Evolutionary conservation across 2,113 vertebrate species (phyloP).

Genomic region (Cyphomyrus discorhynchus): DNA sequence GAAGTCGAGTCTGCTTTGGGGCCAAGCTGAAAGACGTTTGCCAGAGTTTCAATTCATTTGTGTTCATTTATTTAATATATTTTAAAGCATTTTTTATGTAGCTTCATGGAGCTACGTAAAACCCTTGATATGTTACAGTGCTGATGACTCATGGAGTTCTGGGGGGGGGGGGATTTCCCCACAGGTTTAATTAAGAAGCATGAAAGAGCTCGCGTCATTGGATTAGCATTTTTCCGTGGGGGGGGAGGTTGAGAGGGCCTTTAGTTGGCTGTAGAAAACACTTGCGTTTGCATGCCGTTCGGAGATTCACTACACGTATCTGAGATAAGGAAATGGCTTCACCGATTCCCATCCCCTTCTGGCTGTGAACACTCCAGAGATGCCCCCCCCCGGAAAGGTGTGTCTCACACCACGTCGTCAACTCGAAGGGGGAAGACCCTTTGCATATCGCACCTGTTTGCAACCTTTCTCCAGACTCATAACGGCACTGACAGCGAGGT

Average conservation of each 20-base stretch:
- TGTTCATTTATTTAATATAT: neutral
- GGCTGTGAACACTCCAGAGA: neutral
- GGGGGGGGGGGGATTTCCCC: neutral
- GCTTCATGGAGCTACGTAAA: neutral
- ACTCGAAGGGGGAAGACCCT: neutral
- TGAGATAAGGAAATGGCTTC: neutral
- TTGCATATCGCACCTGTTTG: constrained; percentile 29
- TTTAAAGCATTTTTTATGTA: neutral
- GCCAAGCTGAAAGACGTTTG: neutral
- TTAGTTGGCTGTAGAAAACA: neutral
- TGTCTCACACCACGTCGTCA: neutral
- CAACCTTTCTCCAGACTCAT: constrained; percentile 13
- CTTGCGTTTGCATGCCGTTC: neutral
- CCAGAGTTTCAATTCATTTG: neutral
- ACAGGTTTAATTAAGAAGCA: constrained; percentile 4
- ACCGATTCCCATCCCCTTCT: neutral
- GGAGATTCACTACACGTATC: neutral
- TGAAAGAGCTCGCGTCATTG: neutral
- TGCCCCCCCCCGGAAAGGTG: neutral
- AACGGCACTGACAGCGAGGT: neutral
- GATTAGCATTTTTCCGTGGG: neutral
- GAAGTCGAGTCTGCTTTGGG: neutral
- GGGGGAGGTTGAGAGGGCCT: neutral
- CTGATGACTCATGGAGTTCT: neutral
- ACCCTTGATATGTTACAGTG: neutral